Percentiles rank a stretch among this genome's conserved stretches.
These are phyloP conservation scores for Zelleria hepariella DNA, from an alignment of 2,888 invertebrate species.

Conservation along the genomic window DNA sequence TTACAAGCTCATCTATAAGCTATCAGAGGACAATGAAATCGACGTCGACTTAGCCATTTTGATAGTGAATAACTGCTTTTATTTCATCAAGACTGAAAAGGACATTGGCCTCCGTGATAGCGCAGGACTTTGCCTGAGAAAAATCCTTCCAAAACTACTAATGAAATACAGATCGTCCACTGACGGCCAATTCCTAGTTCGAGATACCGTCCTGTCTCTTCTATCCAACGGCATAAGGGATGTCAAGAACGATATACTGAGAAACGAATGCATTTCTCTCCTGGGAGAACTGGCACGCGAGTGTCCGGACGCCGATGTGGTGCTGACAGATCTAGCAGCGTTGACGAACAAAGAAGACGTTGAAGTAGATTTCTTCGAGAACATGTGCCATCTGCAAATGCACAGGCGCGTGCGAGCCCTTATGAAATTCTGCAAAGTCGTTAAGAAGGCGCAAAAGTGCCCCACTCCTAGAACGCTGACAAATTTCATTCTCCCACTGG, in stretches of 20 bases:
- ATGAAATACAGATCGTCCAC: conserved; percentile 63
- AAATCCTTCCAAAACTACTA: conserved; percentile 76
- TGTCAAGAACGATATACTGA: conserved; percentile 77
- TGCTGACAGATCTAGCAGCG: conserved; percentile 78
- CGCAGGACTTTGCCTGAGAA: conserved; percentile 81
- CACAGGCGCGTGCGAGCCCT: conserved; percentile 90
- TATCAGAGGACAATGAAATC: conserved; percentile 62
- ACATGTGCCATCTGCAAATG: conserved; percentile 88
- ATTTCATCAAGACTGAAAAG: conserved; percentile 81
- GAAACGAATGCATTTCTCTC: conserved; percentile 84
- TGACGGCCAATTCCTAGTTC: conserved; percentile 78
- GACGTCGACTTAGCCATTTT: conserved; percentile 78
- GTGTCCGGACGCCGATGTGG: conserved; percentile 78
- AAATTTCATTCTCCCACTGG: conserved; percentile 88
- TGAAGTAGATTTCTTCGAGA: conserved; percentile 96
- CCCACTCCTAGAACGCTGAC: conserved; percentile 81
- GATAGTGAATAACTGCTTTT: conserved; percentile 86
- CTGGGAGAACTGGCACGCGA: conserved; percentile 83
- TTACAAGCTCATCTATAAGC: conserved; percentile 76
- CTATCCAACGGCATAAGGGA: conserved; percentile 81
- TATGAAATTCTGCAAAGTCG: conserved; percentile 78
- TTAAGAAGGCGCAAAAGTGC: conserved; percentile 72
- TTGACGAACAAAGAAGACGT: conserved; percentile 79
- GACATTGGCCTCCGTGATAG: conserved; percentile 88
- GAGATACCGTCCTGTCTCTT: conserved; percentile 80